phyloP scores from a whole-genome alignment of 2,797 vertebrate species.

The Eleutherodactylus coqui region DNA sequence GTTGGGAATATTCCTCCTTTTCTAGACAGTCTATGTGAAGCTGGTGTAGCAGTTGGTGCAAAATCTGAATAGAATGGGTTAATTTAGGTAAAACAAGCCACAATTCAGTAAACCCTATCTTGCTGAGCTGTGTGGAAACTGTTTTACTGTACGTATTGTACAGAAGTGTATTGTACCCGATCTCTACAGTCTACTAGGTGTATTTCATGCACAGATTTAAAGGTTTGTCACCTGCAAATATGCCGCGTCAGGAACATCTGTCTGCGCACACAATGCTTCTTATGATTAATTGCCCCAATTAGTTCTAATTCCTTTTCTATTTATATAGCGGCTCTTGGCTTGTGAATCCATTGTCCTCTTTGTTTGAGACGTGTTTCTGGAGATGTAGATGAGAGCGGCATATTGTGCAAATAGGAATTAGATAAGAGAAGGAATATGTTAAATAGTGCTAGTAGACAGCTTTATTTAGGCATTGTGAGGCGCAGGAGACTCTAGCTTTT shows the following conservation, averaged over 20 bases:
- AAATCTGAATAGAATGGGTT: background rate
- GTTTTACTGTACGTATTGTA: constrained; percentile 7
- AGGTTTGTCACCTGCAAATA: constrained; percentile 46
- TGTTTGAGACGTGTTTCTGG: background rate
- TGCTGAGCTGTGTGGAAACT: background rate
- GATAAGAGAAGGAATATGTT: background rate
- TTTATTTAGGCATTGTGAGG: too few species aligned
- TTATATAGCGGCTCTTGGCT: constrained; percentile 30
- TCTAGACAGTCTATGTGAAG: background rate
- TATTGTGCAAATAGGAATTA: background rate
- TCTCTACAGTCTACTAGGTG: background rate
- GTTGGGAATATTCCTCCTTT: too few species aligned
- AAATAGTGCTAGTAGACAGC: too few species aligned
- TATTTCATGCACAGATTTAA: constrained; percentile 3
- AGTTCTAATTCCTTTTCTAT: constrained; percentile 42
- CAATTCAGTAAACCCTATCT: background rate
- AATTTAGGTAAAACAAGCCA: background rate
- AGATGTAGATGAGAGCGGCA: background rate
- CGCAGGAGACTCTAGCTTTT: too few species aligned
- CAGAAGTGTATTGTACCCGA: background rate
- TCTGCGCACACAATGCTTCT: constrained; percentile 39
- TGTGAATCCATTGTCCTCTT: constrained; percentile 3
- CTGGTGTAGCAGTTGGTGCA: background rate
- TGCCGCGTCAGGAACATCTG: constrained; percentile 53
- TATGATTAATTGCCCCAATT: constrained; percentile 61